Conservation (phyloP, 2,113 vertebrate genomes). For the Myiozetetes cayanensis region DNA sequence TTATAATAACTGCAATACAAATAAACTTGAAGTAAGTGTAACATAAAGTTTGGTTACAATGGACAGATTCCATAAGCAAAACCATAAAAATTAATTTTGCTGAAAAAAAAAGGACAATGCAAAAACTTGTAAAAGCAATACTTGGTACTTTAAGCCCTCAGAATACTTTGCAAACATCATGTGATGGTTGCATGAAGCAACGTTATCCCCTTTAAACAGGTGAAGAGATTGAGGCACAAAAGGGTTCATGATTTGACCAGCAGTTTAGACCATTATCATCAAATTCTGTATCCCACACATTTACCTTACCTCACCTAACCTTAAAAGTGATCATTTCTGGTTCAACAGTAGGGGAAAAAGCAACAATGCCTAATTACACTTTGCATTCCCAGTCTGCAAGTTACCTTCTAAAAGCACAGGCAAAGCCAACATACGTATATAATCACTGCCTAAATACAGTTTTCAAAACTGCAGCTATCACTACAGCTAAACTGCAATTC, state of each 20-base stretch:
- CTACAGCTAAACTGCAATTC: background rate
- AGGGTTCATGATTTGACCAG: background rate
- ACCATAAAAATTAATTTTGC: background rate
- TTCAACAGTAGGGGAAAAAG: background rate
- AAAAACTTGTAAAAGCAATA: background rate
- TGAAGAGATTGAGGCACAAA: background rate
- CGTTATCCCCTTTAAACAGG: background rate
- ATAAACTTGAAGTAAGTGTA: background rate
- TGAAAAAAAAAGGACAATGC: background rate
- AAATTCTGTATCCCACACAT: background rate
- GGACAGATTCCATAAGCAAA: background rate
- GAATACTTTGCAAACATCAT: background rate
- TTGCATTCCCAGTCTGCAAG: background rate
- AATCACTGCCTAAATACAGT: background rate
- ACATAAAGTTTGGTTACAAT: background rate
- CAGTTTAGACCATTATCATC: background rate
- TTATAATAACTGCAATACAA: background rate
- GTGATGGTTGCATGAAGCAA: background rate
- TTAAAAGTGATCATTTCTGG: background rate
- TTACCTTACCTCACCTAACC: background rate
- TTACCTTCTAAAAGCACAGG: background rate
- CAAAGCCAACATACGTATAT: background rate
- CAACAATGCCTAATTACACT: background rate
- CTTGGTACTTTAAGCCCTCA: background rate
- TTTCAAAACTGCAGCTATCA: background rate